Base-by-base conservation (phyloP, 2,113 vertebrate genomes). In the Pluvialis apricaria region DNA sequence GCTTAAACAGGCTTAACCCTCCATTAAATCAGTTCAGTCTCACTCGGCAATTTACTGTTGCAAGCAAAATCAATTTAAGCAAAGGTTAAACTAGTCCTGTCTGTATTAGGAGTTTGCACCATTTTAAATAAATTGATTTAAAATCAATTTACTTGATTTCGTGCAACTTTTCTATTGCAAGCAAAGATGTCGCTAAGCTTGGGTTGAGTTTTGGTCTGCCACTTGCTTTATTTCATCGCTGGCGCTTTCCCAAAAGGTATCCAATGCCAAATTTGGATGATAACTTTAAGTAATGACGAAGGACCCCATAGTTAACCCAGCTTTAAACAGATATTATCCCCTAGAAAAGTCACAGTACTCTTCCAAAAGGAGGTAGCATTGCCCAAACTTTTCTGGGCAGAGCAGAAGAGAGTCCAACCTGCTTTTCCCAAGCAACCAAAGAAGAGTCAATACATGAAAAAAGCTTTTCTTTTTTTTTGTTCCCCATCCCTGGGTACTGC, bases 1-100 rank as follows among this genome's bases (percentile, higher is more conserved):
- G 95, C 82, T 96, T 81, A 78, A 93, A 94, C 45, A 95, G 86
- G 79, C 76, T 96, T 95, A 96, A 96, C 90, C 92, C 82, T 92
- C 85, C 94, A 79, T 78, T 93, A 96, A 96, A 95, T 96, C 94
- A 81, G 29, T 84, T 96, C 88, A 51, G 90, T 92, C 83, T 88
- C 95, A 95, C 96, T 81, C 57, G 2, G 94, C 88, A 86, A 96
- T 96, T 97, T 94, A 81, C 82, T 65, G 42, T 90, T 58, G 80
- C 90, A 60, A 84, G 92, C 76, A 73, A 84, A 95, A 96, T 96
- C 96, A 88, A 94, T 96, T 95, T 88, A 86, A 90, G 83, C 69
- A 95, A 96, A 95, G 95, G 96, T 96, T 96, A 94, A 90, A 93
- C 82, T 52, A 64, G 88, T 88, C 81, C 92, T 58, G 68, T 11